Evolutionary conservation across 2,888 invertebrate species (phyloP), one percentile per base, ranked within the genome.

Genomic region (Amblyjoppa proteus): DNA sequence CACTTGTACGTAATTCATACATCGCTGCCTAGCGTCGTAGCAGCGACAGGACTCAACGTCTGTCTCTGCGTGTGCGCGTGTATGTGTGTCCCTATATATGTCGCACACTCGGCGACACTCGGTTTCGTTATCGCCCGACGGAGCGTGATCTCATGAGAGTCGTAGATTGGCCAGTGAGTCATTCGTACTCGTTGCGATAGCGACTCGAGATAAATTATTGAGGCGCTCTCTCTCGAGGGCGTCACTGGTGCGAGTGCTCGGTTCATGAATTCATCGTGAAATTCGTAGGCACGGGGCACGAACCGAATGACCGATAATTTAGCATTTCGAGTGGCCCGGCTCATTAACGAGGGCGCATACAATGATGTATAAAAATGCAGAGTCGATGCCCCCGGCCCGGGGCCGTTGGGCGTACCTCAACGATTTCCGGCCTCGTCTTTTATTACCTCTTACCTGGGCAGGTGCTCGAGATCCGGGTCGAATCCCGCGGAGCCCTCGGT

Each of bases 91-190:
- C 20, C 6, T 53, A 1, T 61, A 13, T 41, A 9, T 41, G 20
- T 71, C 38, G 7, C 34, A 56, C 3, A 16, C 28, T 68, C 4
- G 0, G 69, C 56, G 69, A 53, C 34, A 51, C 58, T 61, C 53
- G 53, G 34, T 64, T 64, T 64, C 45, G 34, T 82, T 76, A 71
- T 82, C 81, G 76, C 34, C 20, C 56, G 66, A 28, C 51, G n/a
- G 61, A 64, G 56, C n/a, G 53, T 84, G 76, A 84, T 80, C 61
- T 76, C 70, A 84, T 56, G 49, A 41, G 49, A 31, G 70, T 66
- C 16, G 66, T 80, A 70, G 79, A 75, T 69, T 45, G 49, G 31
- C 41, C 64, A n/a, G 70, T 80, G 84, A 84, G 75, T 84, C 84
- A 84, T 53, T 75, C 9, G 56, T 64, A 49, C 74, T 64, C 53